These are phyloP conservation scores for Eulithis testata DNA, from an alignment of 2,888 invertebrate genomes.

Conservation along the genomic window DNA sequence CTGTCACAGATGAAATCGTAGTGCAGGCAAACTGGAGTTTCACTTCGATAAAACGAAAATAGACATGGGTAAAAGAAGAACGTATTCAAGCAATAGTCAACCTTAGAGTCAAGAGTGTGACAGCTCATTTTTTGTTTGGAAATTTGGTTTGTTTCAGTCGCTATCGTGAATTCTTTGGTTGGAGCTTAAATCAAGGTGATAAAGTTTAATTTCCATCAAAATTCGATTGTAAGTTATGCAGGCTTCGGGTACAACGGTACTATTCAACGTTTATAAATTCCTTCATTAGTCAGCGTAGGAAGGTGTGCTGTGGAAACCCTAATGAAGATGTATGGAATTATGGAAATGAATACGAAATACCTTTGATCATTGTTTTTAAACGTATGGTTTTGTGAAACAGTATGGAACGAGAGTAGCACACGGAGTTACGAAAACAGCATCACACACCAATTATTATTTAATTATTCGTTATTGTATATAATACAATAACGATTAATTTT, in stretches of 20 bases:
- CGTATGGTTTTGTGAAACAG: slow-evolving; percentile 10
- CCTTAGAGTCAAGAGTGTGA: neutral
- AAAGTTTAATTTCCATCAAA: slow-evolving; percentile 7
- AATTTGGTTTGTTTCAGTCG: neutral
- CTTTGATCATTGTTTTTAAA: slow-evolving; percentile 28
- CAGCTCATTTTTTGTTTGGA: neutral
- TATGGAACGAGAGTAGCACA: slow-evolving; percentile 5
- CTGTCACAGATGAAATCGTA: slow-evolving; percentile 34
- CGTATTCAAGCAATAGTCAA: neutral
- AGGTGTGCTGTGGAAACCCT: slow-evolving; percentile 31
- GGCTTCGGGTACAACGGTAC: neutral
- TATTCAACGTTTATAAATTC: slow-evolving; percentile 68
- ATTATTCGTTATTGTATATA: too few relatives aligned
- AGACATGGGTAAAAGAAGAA: neutral
- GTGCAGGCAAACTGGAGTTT: neutral
- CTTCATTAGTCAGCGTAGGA: slow-evolving; percentile 63
- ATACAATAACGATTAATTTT: too few relatives aligned
- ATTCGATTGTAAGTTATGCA: slow-evolving; percentile 5
- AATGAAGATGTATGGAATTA: slow-evolving; percentile 43
- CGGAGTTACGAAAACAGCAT: neutral
- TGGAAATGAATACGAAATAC: slow-evolving; percentile 27
- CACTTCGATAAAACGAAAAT: slow-evolving; percentile 3
- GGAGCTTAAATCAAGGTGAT: neutral
- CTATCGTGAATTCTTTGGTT: neutral
- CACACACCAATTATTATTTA: too few relatives aligned